Conservation (phyloP, 1,140 invertebrate species). For the Phymorhynchus buccinoides region DNA sequence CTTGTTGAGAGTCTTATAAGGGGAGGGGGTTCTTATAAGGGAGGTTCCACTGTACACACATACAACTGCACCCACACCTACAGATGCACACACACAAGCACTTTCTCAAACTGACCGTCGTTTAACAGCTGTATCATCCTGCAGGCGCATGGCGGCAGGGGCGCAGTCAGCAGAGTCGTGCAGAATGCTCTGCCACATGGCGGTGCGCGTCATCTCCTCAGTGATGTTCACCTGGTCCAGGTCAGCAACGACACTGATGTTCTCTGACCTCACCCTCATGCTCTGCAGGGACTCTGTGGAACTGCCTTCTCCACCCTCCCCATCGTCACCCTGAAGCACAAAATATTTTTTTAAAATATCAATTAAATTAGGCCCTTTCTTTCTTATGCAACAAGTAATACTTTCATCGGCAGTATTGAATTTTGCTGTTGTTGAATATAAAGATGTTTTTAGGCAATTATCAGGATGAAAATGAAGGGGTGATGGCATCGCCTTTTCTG, state of each 20-base stretch:
- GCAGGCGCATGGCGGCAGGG: conserved; percentile 41
- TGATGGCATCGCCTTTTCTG: too few species aligned
- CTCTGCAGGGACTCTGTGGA: conserved; percentile 24
- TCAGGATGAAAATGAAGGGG: too few species aligned
- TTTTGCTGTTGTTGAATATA: too few species aligned
- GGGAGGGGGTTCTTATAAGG: too few species aligned
- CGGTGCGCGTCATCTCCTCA: conserved; percentile 63
- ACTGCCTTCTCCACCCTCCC: conserved; percentile 35
- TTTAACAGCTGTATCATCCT: conserved; percentile 26
- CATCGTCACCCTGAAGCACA: conserved; percentile 28
- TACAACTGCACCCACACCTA: not conserved
- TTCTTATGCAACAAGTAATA: too few species aligned
- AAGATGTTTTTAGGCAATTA: too few species aligned
- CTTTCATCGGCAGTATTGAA: too few species aligned
- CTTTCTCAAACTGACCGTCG: not conserved
- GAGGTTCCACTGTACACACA: not conserved
- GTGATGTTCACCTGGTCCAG: conserved; percentile 60
- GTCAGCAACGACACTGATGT: conserved; percentile 48
- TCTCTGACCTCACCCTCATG: conserved; percentile 38
- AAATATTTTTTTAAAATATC: too few species aligned
- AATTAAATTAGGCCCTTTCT: too few species aligned
- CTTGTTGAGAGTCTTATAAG: too few species aligned
- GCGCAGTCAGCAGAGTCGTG: conserved; percentile 62
- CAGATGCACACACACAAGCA: not conserved
- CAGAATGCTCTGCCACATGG: conserved; percentile 63